phyloP scores from a whole-genome alignment of 2,888 invertebrate genomes.

The Pycnomerus fuliginosus region DNA sequence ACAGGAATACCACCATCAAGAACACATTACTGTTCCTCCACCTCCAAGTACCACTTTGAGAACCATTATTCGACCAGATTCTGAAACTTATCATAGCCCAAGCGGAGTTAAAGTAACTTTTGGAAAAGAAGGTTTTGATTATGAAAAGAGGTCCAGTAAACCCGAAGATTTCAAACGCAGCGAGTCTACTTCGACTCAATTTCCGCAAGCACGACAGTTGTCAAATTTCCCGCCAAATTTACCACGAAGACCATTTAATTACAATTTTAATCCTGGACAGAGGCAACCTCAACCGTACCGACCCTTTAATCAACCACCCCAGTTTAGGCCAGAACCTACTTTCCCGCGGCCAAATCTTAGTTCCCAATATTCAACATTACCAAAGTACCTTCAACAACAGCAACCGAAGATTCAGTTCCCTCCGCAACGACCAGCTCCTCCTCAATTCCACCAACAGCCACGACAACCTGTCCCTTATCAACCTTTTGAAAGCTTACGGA shows the following conservation, averaged over 20 bases:
- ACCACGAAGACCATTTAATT: conserved; percentile 26
- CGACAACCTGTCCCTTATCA: conserved; percentile 47
- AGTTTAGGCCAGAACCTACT: conserved; percentile 12
- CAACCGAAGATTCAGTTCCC: conserved; percentile 22
- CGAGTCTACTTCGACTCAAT: conserved; percentile 19
- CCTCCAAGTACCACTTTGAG: conserved; percentile 76
- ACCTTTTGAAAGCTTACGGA: conserved; percentile 39
- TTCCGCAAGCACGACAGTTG: conserved; percentile 40
- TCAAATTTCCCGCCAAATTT: conserved; percentile 31
- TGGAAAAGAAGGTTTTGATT: conserved; percentile 63
- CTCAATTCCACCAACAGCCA: conserved; percentile 28
- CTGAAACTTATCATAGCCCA: conserved; percentile 78
- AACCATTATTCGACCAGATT: conserved; percentile 84
- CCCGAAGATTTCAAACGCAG: conserved; percentile 51
- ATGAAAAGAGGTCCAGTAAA: conserved; percentile 52
- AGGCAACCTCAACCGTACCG: conserved; percentile 57
- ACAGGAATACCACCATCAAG: conserved; percentile 42
- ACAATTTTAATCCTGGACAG: conserved; percentile 9
- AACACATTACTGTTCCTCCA: conserved; percentile 50
- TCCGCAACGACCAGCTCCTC: conserved; percentile 34
- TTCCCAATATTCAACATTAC: conserved; percentile 29
- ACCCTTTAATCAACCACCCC: conserved; percentile 55
- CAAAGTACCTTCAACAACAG: conserved; percentile 17
- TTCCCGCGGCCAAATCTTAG: conserved; percentile 10
- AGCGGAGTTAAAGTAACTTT: conserved; percentile 82